These are phyloP conservation scores for Serranus cabrilla DNA, from an alignment of 2,797 vertebrate species.

Conservation along the genomic window DNA sequence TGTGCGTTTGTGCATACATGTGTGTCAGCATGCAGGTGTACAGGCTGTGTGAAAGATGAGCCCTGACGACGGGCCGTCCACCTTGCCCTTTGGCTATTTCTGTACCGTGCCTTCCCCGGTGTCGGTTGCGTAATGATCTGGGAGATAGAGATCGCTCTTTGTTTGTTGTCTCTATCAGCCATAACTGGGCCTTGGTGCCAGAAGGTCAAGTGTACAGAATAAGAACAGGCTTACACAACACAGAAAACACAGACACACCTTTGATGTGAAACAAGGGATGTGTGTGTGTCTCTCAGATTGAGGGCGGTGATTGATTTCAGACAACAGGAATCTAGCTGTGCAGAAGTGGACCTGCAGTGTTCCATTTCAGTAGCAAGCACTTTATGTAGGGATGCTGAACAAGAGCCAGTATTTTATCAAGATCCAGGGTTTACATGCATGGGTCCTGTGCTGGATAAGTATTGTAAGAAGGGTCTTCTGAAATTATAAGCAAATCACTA, in stretches of 20 bases:
- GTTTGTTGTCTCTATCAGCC: constrained; percentile 82
- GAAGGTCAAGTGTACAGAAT: constrained; percentile 82
- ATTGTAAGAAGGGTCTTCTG: neutral
- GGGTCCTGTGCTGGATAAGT: neutral
- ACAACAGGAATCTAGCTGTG: constrained; percentile 56
- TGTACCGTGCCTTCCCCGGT: constrained; percentile 74
- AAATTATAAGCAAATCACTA: neutral
- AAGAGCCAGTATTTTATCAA: neutral
- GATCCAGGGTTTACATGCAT: neutral
- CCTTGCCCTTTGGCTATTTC: constrained; percentile 86
- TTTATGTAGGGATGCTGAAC: constrained; percentile 20
- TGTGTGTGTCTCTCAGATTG: constrained; percentile 58
- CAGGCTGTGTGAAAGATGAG: constrained; percentile 84
- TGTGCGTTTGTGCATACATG: constrained; percentile 28
- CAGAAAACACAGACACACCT: constrained; percentile 69
- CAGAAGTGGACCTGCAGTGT: constrained; percentile 46
- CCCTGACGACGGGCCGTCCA: constrained; percentile 76
- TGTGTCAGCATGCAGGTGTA: constrained; percentile 76
- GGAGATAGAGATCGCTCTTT: constrained; percentile 79
- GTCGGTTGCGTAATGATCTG: constrained; percentile 80
- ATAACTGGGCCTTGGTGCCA: constrained; percentile 79
- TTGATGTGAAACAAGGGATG: constrained; percentile 70
- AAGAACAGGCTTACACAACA: constrained; percentile 79
- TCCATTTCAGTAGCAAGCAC: constrained; percentile 26
- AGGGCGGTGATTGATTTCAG: constrained; percentile 77